Evolutionary conservation across 2,797 vertebrate genomes (phyloP).

Genomic region (Nannoperca obscura): DNA sequence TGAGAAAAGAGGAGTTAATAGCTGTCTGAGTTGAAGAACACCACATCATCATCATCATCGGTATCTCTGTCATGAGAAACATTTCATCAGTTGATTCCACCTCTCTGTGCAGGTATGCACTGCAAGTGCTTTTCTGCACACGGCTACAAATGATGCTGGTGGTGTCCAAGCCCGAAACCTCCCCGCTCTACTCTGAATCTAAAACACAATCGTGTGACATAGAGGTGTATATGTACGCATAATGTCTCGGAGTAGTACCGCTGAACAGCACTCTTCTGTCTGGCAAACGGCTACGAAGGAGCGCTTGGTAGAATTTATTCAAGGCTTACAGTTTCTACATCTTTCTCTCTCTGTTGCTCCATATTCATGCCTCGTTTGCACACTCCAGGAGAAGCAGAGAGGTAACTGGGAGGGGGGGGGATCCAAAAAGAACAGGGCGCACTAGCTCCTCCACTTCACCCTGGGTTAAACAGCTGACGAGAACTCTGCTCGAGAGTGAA

Average conservation of each 20-base stretch:
- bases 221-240: constrained; percentile 6
- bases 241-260: constrained; percentile 25
- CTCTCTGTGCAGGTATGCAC: constrained; percentile 3
- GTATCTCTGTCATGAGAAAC: not conserved
- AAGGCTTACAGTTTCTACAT: constrained; percentile 59
- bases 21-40: constrained; percentile 30
- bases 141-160: constrained; percentile 25
- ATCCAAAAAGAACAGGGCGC: constrained; percentile 31
- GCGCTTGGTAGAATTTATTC: constrained; percentile 62
- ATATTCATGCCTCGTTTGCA: constrained; percentile 73
- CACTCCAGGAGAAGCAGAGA: constrained; percentile 64
- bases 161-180: constrained; percentile 18
- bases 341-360: constrained; percentile 63
- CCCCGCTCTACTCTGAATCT: constrained; percentile 24
- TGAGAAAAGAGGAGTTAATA: constrained; percentile 20
- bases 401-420: too few species aligned
- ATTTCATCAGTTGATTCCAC: constrained; percentile 25
- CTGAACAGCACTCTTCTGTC: constrained; percentile 30
- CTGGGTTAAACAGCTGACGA: constrained; percentile 63
- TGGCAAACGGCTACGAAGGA: constrained; percentile 36
- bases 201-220: constrained; percentile 13
- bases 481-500: constrained; percentile 40
- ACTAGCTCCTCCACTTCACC: constrained; percentile 52
- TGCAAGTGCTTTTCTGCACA: constrained; percentile 3
- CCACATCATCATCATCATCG: not conserved